phyloP scores from a whole-genome alignment of 2,888 invertebrate genomes.

The Mystacides longicornis region DNA sequence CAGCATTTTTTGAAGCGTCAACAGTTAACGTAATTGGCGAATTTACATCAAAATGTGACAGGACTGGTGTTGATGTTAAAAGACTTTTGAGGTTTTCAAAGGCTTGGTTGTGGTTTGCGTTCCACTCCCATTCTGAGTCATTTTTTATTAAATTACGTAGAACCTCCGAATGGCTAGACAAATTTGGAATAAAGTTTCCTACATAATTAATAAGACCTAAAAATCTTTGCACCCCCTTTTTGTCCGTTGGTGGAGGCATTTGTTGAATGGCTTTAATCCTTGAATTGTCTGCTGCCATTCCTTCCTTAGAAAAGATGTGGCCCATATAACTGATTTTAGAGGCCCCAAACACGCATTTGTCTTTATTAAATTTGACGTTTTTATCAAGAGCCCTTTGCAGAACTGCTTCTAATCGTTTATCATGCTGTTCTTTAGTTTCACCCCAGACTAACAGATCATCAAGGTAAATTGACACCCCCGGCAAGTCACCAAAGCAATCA shows the following conservation, averaged over 20 bases:
- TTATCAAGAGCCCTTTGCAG: background rate
- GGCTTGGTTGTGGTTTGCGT: conserved; percentile 16
- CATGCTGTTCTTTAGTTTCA: background rate
- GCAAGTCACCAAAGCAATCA: conserved; percentile 6
- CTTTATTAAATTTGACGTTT: conserved; percentile 13
- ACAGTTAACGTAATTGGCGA: conserved; percentile 24
- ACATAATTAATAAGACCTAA: conserved; percentile 25
- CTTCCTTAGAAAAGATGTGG: conserved; percentile 24
- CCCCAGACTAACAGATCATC: conserved; percentile 5
- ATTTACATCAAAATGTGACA: conserved; percentile 21
- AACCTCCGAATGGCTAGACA: conserved; percentile 17
- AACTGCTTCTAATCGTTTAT: background rate
- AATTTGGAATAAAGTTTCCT: conserved; percentile 25
- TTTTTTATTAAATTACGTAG: conserved; percentile 24
- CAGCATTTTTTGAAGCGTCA: conserved; percentile 28
- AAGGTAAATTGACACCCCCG: conserved; percentile 2
- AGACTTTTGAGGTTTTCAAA: conserved; percentile 24
- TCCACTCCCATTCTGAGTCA: conserved; percentile 22
- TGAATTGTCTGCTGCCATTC: conserved; percentile 19
- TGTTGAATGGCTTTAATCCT: conserved; percentile 17
- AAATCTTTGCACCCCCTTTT: conserved; percentile 19
- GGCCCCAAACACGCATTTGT: conserved; percentile 21
- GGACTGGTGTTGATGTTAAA: conserved; percentile 16
- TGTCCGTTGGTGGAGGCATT: conserved; percentile 8
- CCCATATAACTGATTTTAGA: conserved; percentile 25